Evolutionary conservation across 2,113 vertebrate species (phyloP), one percentile per base, ranked within the genome.

Genomic region (Neotragus pygmaeus): DNA sequence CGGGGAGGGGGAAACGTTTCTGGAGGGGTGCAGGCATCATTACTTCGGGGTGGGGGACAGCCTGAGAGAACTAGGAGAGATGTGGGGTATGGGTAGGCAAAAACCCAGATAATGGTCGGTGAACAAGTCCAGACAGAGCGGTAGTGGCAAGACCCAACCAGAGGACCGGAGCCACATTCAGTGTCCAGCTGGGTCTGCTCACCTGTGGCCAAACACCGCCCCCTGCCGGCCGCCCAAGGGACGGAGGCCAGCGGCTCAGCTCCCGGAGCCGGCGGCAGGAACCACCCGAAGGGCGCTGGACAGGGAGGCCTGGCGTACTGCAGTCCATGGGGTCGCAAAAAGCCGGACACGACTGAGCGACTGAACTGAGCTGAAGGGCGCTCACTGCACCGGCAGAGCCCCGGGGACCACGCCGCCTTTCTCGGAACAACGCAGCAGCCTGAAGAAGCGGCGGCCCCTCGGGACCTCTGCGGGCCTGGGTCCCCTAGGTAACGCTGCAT

Each of bases 131-230:
- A 36, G 60, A 17, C 28, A 43, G 62, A 66, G 17, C 8, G 43
- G 43, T 30, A 62, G 11, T 4, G 3, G 14, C 47, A 43, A 66
- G 73, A 81, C 4, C 13, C 78, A n/a, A 13, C 2, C 14, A 0
- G 9, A 70, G 39, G 25, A 27, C 57, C 25, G 25, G 60, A 73
- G 23, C 23, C 88, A 10, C 55, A 45, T 25, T 25, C 15, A 1
- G 28, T 1, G 0, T 9, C 45, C 45, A 8, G 45, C 45, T 45
- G 45, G 45, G 45, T 45, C 45, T 2, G 49, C 45, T 93, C 88
- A 47, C 91, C 51, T 47, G 83, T 45, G 6, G 97, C 95, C 64
- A 27, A 91, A 98, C 86, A 96, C 88, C 96, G 98, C 62, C 98
- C 96, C 96, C 97, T 97, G 93, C 93, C 39, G 96, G 93, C 53